Evolutionary conservation across 2,888 invertebrate genomes (phyloP).

Genomic region (Aphodius sticticus): DNA sequence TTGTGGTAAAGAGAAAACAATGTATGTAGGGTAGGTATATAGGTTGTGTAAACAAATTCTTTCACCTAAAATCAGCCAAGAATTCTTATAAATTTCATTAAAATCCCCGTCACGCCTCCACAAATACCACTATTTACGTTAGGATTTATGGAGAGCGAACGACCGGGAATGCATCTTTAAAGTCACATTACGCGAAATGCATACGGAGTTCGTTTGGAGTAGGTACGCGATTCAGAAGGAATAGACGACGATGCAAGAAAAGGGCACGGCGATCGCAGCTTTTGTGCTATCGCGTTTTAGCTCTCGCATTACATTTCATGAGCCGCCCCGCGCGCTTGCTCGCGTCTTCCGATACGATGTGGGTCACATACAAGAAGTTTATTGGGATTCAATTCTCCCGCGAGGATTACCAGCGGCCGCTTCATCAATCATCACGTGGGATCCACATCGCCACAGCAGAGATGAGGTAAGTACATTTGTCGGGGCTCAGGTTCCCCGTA

Average conservation of each 20-base stretch:
- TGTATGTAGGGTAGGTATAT: no score
- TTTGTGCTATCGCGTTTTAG: background rate
- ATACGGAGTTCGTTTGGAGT: background rate
- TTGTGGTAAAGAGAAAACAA: no score
- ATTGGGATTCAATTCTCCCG: background rate
- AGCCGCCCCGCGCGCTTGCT: background rate
- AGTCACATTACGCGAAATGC: background rate
- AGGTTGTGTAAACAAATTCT: no score
- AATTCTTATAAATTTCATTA: no score
- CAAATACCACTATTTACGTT: no score
- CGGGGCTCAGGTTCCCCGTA: background rate
- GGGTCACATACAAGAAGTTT: constrained; percentile 4
- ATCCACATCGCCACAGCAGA: background rate
- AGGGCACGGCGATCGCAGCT: background rate
- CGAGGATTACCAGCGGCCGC: background rate
- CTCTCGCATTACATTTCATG: constrained; percentile 4
- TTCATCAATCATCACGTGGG: background rate
- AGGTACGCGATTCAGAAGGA: background rate
- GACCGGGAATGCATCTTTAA: background rate
- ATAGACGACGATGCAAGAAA: background rate
- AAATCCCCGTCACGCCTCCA: no score
- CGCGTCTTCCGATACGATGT: background rate
- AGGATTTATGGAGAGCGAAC: no score
- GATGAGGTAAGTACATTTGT: background rate
- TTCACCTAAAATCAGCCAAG: no score